Evolutionary conservation across 2,888 invertebrate species (phyloP).

Genomic region (Blastobasis adustella): DNA sequence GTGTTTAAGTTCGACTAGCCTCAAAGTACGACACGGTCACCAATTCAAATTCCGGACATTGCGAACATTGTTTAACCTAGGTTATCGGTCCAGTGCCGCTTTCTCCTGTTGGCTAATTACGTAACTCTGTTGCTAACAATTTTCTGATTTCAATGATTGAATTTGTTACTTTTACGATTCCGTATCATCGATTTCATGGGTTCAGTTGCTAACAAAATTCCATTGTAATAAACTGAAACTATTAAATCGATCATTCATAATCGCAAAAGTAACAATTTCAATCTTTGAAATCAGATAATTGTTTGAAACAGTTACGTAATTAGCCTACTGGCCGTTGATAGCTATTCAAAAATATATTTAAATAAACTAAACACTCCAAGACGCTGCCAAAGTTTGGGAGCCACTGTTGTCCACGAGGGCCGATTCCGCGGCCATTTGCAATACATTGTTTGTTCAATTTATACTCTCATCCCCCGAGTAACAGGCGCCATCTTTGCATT

Average conservation of each 20-base stretch:
- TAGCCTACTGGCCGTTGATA: neutral
- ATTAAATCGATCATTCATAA: neutral
- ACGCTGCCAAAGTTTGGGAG: conserved; percentile 34
- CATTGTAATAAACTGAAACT: neutral
- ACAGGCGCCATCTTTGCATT: conserved; percentile 30
- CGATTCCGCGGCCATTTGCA: conserved; percentile 53
- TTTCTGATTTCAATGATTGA: neutral
- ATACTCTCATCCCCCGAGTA: conserved; percentile 44
- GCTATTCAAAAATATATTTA: neutral
- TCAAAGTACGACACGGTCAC: too few relatives aligned
- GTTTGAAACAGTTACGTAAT: neutral
- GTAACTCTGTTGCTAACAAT: too few relatives aligned
- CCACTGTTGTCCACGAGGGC: conserved; percentile 29
- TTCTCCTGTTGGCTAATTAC: too few relatives aligned
- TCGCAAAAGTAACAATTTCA: neutral
- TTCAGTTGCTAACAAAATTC: neutral
- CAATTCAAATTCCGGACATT: too few relatives aligned
- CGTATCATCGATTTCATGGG: neutral
- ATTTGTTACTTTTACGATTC: neutral
- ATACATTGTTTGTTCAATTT: conserved; percentile 70
- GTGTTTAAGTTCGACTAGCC: too few relatives aligned
- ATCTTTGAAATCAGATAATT: neutral
- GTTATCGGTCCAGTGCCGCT: too few relatives aligned
- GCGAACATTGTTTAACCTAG: too few relatives aligned
- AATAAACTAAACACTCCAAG: neutral